Evolutionary conservation across 2,888 invertebrate species (phyloP), one percentile per base, ranked within the genome.

Genomic region (Pristionchus japonicus): DNA sequence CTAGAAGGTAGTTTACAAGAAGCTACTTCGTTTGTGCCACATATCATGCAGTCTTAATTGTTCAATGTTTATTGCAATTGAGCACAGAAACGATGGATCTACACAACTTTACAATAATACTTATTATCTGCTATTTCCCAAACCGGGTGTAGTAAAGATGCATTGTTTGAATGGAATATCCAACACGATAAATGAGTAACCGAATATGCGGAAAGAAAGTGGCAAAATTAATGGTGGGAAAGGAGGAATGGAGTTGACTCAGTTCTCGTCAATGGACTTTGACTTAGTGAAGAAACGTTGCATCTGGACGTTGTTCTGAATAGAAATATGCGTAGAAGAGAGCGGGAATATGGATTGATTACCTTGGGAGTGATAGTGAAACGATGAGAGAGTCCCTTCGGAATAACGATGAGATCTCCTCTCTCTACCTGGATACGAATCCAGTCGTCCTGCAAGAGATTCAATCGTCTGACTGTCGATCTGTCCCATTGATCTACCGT

Each of bases 341-440:
- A 83, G 17, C 20, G 6, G 13, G n/a, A n/a, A n/a, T 61, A 67
- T 7, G 2, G 20, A 86, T 37, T n/a, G 34, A 27, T 34, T 47
- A 93, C 93, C 91, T 91, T 91, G 43, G 93, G 92, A 88, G 93
- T 93, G 70, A 90, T 90, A 27, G 93, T 93, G 91, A 92, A 93
- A 17, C 93, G 89, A 77, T 92, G 91, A 20, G 92, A 89, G 27
- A 90, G 86, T 57, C 92, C 93, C 89, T 92, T 92, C 11, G 93
- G 93, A 86, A 93, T 93, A 52, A 93, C 92, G 85, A 93, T 90
- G 87, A 93, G 88, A 88, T 93, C 93, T 43, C 93, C 93, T 40
- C 91, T 90, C 89, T 93, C 93, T 43, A 92, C 37, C 27, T 93
- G 93, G 17, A 93, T 90, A 23, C 93, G 92, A 88, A 93, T 90